phyloP scores from a whole-genome alignment of 2,797 vertebrate species.

The Thripadectes ignobilis region DNA sequence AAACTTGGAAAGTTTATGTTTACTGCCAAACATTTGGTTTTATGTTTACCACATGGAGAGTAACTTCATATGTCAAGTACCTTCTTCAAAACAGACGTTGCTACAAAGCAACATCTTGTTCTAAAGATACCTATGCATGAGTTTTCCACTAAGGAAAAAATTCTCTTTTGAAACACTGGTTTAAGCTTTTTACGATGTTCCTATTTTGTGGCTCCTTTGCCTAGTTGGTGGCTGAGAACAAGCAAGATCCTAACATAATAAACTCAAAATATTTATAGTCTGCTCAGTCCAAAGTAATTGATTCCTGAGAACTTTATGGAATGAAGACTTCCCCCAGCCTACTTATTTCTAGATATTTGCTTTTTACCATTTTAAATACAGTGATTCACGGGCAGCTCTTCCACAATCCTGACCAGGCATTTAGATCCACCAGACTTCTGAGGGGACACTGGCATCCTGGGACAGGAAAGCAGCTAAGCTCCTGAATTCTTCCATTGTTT shows the following conservation, averaged over 20 bases:
- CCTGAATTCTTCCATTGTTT: background rate
- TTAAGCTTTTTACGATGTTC: background rate
- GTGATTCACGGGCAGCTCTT: background rate
- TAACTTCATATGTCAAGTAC: slow-evolving; percentile 3
- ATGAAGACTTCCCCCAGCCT: background rate
- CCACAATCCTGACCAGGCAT: background rate
- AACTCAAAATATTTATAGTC: background rate
- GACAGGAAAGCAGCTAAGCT: background rate
- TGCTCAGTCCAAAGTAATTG: background rate
- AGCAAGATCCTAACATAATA: background rate
- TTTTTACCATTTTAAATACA: background rate
- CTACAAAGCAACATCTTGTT: background rate
- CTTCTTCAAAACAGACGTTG: background rate
- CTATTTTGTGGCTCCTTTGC: background rate
- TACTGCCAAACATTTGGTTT: slow-evolving; percentile 30
- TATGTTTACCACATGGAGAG: slow-evolving; percentile 29
- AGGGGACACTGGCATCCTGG: background rate
- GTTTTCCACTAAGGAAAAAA: background rate
- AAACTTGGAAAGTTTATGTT: slow-evolving; percentile 45
- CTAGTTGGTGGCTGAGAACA: background rate
- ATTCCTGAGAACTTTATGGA: background rate
- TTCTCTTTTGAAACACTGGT: background rate
- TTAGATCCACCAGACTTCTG: background rate
- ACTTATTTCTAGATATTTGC: background rate
- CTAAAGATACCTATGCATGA: background rate